phyloP scores from a whole-genome alignment of 2,797 vertebrate genomes.

The Lateolabrax maculatus region DNA sequence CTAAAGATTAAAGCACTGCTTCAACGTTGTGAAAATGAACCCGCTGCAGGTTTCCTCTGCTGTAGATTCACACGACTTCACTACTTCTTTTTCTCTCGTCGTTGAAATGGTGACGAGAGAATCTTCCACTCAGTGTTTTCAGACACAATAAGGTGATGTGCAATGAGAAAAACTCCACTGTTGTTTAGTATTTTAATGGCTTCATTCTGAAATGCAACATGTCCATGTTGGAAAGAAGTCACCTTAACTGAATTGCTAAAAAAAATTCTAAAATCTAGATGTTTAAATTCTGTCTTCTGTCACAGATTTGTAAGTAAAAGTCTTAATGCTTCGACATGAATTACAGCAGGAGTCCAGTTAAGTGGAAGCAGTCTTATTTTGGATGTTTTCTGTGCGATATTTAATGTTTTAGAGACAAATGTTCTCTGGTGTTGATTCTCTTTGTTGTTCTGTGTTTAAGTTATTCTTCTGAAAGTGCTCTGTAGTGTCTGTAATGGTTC shows the following conservation, averaged over 20 bases:
- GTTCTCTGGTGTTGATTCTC: conserved; percentile 11
- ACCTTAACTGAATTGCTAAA: not conserved
- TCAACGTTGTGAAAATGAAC: not conserved
- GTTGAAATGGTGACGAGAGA: not conserved
- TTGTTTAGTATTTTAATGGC: conserved; percentile 13
- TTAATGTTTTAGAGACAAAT: conserved; percentile 13
- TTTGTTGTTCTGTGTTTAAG: conserved; percentile 51
- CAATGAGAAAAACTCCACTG: conserved; percentile 63
- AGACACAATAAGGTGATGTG: conserved; percentile 58
- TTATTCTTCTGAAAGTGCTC: conserved; percentile 42
- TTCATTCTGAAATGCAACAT: conserved; percentile 22
- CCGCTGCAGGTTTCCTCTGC: not conserved
- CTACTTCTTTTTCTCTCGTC: not conserved
- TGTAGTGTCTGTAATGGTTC: not conserved
- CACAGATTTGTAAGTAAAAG: not conserved
- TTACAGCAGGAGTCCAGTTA: too few species aligned
- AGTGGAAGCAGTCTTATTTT: conserved; percentile 33
- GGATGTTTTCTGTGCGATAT: conserved; percentile 29
- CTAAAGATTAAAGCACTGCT: conserved; percentile 31
- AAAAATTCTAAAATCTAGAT: not conserved
- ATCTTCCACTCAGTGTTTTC: not conserved
- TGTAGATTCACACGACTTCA: not conserved
- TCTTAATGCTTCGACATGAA: too few species aligned
- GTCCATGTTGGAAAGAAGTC: not conserved
- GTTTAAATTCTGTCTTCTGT: not conserved